These are phyloP conservation scores for Himalopsyche kuldschensis DNA, from an alignment of 2,888 invertebrate genomes.

Conservation along the genomic window DNA sequence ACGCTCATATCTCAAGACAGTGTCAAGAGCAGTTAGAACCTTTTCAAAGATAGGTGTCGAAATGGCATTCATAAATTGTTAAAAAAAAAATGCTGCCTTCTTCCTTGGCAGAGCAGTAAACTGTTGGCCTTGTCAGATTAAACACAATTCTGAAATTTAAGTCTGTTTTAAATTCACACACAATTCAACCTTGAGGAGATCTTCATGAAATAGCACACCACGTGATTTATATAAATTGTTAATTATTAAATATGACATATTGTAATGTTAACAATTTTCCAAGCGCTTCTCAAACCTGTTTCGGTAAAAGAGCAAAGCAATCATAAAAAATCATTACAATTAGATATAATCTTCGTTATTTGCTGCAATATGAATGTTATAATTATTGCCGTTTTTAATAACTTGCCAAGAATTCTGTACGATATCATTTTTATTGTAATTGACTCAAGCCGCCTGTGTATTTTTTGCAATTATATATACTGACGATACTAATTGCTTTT, in stretches of 20 bases:
- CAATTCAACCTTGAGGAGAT: background rate
- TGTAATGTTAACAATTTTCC: background rate
- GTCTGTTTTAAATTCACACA: too few species aligned
- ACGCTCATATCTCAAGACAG: too few species aligned
- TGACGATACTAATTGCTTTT: background rate
- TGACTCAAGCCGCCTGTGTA: conserved; percentile 13
- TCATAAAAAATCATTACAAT: conserved; percentile 16
- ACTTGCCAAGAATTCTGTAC: conserved; percentile 20
- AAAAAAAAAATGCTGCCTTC: too few species aligned
- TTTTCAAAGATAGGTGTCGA: too few species aligned
- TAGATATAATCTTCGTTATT: conserved; percentile 16
- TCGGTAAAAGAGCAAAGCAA: background rate
- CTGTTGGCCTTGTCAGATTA: too few species aligned
- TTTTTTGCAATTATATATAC: conserved; percentile 2
- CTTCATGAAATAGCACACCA: background rate
- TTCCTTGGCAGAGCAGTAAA: too few species aligned
- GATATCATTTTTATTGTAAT: conserved; percentile 32
- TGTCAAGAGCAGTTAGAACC: too few species aligned
- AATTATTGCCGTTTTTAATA: conserved; percentile 29
- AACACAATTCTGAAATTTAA: too few species aligned
- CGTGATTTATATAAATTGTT: background rate
- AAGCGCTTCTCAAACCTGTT: conserved; percentile 8
- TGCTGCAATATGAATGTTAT: conserved; percentile 2
- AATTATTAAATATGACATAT: background rate
- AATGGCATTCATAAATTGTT: too few species aligned